Base-by-base conservation (phyloP, 2,888 invertebrate species). In the Agrotis clavis region DNA sequence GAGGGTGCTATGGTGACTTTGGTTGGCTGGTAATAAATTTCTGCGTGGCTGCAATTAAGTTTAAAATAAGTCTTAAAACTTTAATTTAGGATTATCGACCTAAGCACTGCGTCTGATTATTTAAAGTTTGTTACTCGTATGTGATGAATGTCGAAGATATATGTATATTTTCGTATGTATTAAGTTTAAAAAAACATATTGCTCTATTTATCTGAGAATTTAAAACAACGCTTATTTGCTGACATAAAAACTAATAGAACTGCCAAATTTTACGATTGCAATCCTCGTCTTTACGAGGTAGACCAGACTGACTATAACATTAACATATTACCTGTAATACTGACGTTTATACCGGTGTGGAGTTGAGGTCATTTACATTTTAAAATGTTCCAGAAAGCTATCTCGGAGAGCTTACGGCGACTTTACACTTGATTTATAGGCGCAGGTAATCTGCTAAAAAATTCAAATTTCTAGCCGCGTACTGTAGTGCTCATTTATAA, bases 391-490 rank as follows among this genome's bases (percentile, higher is more conserved):
- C 89, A 88, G 90, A 89, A 91, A 91, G 91, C 92, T 92, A 92
- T 93, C 93, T 90, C 88, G 84, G 81, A 91, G 94, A 93, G 95
- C 95, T 95, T 94, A 94, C 87, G 90, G 92, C 90, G 95, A 93
- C 94, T 94, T 94, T 93, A 84, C 92, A 88, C 87, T 91, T 95
- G 95, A 96, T 96, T 96, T 96, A 96, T 95, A 95, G 93, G 92
- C 93, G 84, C 93, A 95, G 94, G 94, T 95, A 95, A 95, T n/a
- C 93, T 93, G 94, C 92, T 89, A 94, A 95, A 95, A 96, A 94
- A 95, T 95, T 96, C 91, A 95, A 95, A 95, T 95, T 95, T 92
- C 79, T 78, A 88, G 78, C 89, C 88, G 86, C 87, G 69, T 73
- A 78, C 82, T 87, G 89, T 89, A 88, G 88, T 88, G 89, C 84